Evolutionary conservation across 2,888 invertebrate species (phyloP).

Genomic region (Unio pictorum): DNA sequence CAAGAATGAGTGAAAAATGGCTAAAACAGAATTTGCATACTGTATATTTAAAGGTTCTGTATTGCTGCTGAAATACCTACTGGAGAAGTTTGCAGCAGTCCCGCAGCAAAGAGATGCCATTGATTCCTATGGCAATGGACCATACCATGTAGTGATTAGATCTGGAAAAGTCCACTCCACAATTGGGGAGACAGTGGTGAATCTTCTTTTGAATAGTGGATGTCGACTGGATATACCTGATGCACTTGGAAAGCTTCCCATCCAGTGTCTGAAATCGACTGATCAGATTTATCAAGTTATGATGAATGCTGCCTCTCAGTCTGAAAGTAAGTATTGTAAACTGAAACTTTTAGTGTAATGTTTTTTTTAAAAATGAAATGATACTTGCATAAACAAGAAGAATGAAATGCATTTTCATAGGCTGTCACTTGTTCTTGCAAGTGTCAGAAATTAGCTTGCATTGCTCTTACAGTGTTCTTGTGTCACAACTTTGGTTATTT

Average conservation of each 20-base stretch:
- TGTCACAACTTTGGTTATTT: no score
- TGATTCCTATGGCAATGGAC: slow-evolving; percentile 26
- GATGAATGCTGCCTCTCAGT: slow-evolving; percentile 3
- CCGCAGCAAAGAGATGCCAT: slow-evolving; percentile 18
- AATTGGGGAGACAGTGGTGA: slow-evolving; percentile 25
- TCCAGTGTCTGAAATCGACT: slow-evolving; percentile 29
- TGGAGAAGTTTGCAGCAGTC: neutral
- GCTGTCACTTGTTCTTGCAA: no score
- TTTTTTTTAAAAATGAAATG: no score
- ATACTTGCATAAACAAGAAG: no score
- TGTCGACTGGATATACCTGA: slow-evolving; percentile 29
- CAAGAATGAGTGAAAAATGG: neutral
- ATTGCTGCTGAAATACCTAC: no score
- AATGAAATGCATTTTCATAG: no score
- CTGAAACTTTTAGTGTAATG: neutral
- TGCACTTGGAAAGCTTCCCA: slow-evolving; percentile 22
- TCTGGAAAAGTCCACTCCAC: slow-evolving; percentile 27
- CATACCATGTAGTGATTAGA: slow-evolving; percentile 30
- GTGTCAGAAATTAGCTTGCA: no score
- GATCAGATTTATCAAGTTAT: slow-evolving; percentile 24
- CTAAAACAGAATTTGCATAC: no score
- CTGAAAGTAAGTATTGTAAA: slow-evolving; percentile 11
- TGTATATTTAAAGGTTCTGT: no score
- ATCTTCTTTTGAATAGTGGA: slow-evolving; percentile 28
- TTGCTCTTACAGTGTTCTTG: no score